A percentile compares a stretch with the other conserved stretches of the same genome.
Conservation (phyloP, 2,113 vertebrate species). For the Neodontobutis hainanensis region DNA sequence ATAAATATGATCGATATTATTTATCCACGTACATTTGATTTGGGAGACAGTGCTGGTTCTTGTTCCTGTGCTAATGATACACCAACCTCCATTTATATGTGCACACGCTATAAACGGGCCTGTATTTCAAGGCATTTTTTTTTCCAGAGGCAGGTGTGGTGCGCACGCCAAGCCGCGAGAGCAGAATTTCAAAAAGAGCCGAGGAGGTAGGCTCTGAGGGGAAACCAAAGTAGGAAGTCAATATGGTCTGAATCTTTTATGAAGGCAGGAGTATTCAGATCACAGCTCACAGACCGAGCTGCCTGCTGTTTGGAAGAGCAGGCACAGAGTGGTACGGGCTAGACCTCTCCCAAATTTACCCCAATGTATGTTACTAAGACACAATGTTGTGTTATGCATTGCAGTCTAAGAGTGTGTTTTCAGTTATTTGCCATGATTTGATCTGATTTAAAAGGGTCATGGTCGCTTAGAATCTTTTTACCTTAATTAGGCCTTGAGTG, state of each 20-base stretch:
- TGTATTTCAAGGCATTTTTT: conserved; percentile 11
- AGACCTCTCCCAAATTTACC: conserved; percentile 76
- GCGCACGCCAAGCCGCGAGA: conserved; percentile 67
- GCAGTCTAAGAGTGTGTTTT: background rate
- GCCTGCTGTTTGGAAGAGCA: conserved; percentile 78
- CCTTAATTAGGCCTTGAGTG: background rate
- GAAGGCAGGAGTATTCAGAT: conserved; percentile 91
- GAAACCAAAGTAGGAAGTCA: conserved; percentile 80
- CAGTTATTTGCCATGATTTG: background rate
- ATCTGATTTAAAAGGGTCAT: too few relatives aligned
- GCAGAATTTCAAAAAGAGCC: conserved; percentile 71
- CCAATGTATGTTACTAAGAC: conserved; percentile 11
- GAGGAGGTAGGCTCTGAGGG: conserved; percentile 66
- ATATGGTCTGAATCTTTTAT: conserved; percentile 90
- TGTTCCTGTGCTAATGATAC: conserved; percentile 11
- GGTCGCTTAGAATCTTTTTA: too few relatives aligned
- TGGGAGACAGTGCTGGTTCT: conserved; percentile 10
- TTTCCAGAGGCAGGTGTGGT: conserved; percentile 55
- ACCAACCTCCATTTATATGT: background rate
- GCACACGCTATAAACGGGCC: conserved; percentile 47
- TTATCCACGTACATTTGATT: background rate
- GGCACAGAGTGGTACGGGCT: conserved; percentile 69
- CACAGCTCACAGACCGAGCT: conserved; percentile 80
- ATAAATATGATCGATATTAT: too few relatives aligned
- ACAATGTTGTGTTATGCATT: background rate